Evolutionary conservation across 2,113 vertebrate genomes (phyloP).

Genomic region (Martes martes): DNA sequence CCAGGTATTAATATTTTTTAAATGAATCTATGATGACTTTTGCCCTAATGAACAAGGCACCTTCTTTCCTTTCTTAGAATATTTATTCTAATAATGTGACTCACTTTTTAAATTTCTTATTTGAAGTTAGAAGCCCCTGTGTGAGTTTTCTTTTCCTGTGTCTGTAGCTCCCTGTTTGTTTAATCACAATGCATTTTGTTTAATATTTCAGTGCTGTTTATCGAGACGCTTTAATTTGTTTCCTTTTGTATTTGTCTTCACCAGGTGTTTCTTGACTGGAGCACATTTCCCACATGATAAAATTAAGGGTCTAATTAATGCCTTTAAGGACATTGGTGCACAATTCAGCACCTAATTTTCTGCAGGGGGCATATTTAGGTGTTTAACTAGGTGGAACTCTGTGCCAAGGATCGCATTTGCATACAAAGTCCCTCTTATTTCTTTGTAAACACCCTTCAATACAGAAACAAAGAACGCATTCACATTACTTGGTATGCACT

Average conservation of each 20-base stretch:
- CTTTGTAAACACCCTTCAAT: conserved; percentile 53
- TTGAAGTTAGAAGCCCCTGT: background rate
- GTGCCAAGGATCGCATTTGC: conserved; percentile 71
- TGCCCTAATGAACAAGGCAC: background rate
- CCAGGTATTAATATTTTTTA: background rate
- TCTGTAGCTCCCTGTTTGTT: conserved; percentile 33
- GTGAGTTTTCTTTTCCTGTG: background rate
- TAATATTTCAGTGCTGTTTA: conserved; percentile 67
- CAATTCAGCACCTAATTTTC: conserved; percentile 77
- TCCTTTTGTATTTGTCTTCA: conserved; percentile 65
- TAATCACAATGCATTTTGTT: conserved; percentile 58
- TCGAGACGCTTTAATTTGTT: conserved; percentile 65
- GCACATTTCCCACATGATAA: conserved; percentile 73
- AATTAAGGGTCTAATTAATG: conserved; percentile 78
- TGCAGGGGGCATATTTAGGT: conserved; percentile 75
- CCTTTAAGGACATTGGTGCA: conserved; percentile 73
- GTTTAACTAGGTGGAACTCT: conserved; percentile 79
- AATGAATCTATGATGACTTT: background rate
- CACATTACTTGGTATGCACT: conserved; percentile 8
- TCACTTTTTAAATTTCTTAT: background rate
- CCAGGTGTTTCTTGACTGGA: conserved; percentile 76
- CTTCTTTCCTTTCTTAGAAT: background rate
- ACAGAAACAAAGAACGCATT: conserved; percentile 49
- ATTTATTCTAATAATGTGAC: conserved; percentile 6
- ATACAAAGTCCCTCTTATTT: conserved; percentile 64